phyloP scores from a whole-genome alignment of 2,113 vertebrate genomes.

The Heterochromis multidens region DNA sequence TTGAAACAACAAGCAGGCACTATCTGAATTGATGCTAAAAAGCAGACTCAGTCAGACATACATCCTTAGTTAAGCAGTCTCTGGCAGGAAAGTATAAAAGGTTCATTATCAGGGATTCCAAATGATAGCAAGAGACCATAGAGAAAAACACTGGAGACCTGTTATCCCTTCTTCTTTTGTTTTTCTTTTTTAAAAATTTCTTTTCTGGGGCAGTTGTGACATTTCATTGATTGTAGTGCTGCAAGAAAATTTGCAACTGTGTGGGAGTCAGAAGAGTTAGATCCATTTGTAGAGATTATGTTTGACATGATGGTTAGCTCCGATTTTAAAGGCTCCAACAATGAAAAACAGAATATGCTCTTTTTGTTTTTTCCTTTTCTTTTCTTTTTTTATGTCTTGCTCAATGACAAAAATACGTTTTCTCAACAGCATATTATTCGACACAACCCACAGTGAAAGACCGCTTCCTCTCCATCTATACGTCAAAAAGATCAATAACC shows the following conservation, averaged over 20 bases:
- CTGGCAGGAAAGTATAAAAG: constrained; percentile 51
- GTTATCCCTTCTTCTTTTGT: constrained; percentile 10
- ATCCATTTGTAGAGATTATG: constrained; percentile 57
- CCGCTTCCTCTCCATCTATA: constrained; percentile 57
- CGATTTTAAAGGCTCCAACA: constrained; percentile 42
- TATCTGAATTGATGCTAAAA: constrained; percentile 44
- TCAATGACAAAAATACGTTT: constrained; percentile 28
- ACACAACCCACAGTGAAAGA: constrained; percentile 28
- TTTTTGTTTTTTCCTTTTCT: neutral
- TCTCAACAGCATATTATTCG: constrained; percentile 59
- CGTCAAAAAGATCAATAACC: constrained; percentile 66
- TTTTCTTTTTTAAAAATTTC: constrained; percentile 49
- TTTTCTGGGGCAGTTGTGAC: constrained; percentile 43
- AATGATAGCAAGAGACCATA: constrained; percentile 40
- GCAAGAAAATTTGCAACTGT: constrained; percentile 47
- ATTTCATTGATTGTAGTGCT: constrained; percentile 43
- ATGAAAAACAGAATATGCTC: constrained; percentile 41
- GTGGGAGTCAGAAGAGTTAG: constrained; percentile 24
- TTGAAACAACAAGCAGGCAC: constrained; percentile 33
- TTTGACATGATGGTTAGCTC: constrained; percentile 56
- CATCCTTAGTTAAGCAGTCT: constrained; percentile 56
- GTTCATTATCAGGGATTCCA: constrained; percentile 50
- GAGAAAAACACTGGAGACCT: constrained; percentile 25
- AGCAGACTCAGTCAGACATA: constrained; percentile 46
- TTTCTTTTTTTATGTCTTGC: neutral